Evolutionary conservation across 2,888 invertebrate species (phyloP).

Genomic region (Tortrix viridana): DNA sequence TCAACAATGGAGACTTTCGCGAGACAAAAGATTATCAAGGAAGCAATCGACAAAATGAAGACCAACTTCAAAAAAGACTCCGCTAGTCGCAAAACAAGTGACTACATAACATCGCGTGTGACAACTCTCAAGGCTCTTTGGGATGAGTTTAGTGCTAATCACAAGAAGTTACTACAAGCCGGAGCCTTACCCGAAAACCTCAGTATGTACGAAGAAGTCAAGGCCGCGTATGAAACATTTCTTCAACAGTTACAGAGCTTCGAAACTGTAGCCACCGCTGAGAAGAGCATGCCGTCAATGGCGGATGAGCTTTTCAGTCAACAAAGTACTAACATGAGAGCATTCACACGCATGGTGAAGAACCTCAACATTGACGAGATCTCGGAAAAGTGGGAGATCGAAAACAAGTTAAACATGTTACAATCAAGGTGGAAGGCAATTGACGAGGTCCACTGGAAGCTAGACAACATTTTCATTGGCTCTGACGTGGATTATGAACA

Average conservation of each 20-base stretch:
- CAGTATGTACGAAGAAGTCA: slow-evolving; percentile 8
- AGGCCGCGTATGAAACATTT: slow-evolving; percentile 5
- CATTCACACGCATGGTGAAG: slow-evolving; percentile 15
- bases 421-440: slow-evolving; percentile 23
- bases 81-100: slow-evolving; percentile 19
- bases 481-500: slow-evolving; percentile 7
- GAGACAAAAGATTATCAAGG: slow-evolving; percentile 1
- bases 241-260: not conserved
- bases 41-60: slow-evolving; percentile 16
- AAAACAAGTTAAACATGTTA: slow-evolving; percentile 22
- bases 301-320: slow-evolving; percentile 19
- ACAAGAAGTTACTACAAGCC: slow-evolving; percentile 6
- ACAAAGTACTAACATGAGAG: slow-evolving; percentile 34
- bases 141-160: slow-evolving; percentile 28
- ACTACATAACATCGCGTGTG: slow-evolving; percentile 22
- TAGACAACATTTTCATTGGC: slow-evolving; percentile 26
- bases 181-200: slow-evolving; percentile 5
- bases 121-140: slow-evolving; percentile 13
- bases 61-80: slow-evolving; percentile 35
- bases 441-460: slow-evolving; percentile 25
- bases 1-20: slow-evolving; percentile 4
- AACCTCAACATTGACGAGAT: slow-evolving; percentile 13
- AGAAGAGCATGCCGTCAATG: not conserved
- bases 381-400: slow-evolving; percentile 30
- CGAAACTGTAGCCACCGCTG: not conserved